Base-by-base conservation (phyloP, 2,888 invertebrate species). In the Ptychoptera contaminata region DNA sequence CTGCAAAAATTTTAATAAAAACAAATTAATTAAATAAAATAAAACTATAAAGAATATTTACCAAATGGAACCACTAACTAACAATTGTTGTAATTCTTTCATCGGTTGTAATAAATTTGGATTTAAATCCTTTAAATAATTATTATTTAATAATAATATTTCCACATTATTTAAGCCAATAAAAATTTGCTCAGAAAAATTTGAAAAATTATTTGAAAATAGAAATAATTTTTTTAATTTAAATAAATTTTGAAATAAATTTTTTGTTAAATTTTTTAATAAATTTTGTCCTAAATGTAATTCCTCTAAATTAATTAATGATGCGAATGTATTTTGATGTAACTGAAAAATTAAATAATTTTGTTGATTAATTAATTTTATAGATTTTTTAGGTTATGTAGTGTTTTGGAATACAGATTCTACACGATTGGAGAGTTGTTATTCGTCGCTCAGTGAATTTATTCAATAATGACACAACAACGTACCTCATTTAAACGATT, bases 71-170 rank as follows among this genome's bases (percentile, higher is more conserved):
- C n/a, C n/a, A n/a, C n/a, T n/a, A 52, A 60, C 71, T 37, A 69
- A n/a, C n/a, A n/a, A n/a, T n/a, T n/a, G n/a, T n/a, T n/a, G n/a
- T n/a, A n/a, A 61, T 53, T 58, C 67, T 47, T 54, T 65, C 16
- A 68, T 61, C 45, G 59, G 63, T 35, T 54, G 55, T 54, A 67
- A 74, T 1, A 59, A 67, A 47, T 55, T 65, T 14, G 60, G 55
- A 43, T 68, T 59, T 43, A 71, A 62, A 38, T 60, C 57, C 41
- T 69, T 68, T 1, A 78, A 51, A 32, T 70, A 56, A 51, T 78
- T 79, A 54, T 77, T 74, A 53, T 75, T 74, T n/a, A 79, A 58
- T 56, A 74, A 67, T 1, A 79, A 58, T 45, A 66, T 63, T 31
- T 65, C 63, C 2, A 79, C 55, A 50, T 67, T 67, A 14, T 52